phyloP scores from a whole-genome alignment of 2,113 vertebrate species.

The Cariama cristata region DNA sequence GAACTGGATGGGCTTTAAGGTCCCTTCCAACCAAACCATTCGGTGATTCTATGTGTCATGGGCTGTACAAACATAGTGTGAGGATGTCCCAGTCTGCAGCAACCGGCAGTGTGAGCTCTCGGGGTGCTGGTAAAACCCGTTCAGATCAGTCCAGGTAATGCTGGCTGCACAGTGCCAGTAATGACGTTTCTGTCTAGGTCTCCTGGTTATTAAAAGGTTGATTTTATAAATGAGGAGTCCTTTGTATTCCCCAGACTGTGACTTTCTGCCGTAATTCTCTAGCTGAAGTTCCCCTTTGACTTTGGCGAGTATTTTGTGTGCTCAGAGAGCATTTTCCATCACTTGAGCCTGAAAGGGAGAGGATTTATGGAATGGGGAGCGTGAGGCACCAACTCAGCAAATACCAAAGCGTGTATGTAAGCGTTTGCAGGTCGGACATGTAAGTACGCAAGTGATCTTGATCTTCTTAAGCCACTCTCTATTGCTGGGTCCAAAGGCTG shows the following conservation, averaged over 20 bases:
- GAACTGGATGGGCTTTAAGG: too few species aligned
- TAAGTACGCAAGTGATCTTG: background rate
- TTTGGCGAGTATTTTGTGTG: background rate
- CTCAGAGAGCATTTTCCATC: background rate
- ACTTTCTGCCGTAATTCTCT: background rate
- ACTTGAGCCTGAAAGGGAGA: background rate
- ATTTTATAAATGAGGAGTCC: background rate
- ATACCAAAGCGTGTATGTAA: background rate
- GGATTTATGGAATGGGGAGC: slow-evolving; percentile 21
- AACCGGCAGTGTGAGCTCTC: background rate
- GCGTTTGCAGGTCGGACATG: background rate
- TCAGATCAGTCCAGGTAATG: background rate
- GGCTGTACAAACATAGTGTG: background rate
- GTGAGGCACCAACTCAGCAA: background rate
- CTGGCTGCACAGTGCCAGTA: too few species aligned
- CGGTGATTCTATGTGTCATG: too few species aligned
- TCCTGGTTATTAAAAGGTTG: background rate
- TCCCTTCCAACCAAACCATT: too few species aligned
- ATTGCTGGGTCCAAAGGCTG: background rate
- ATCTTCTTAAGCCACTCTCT: background rate
- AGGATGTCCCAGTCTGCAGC: background rate
- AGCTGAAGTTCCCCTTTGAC: background rate
- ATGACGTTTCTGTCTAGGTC: background rate
- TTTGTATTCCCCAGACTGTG: background rate
- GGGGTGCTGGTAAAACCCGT: background rate